Conservation (phyloP, 2,888 invertebrate species). For the Lepidochrysops patricia region DNA sequence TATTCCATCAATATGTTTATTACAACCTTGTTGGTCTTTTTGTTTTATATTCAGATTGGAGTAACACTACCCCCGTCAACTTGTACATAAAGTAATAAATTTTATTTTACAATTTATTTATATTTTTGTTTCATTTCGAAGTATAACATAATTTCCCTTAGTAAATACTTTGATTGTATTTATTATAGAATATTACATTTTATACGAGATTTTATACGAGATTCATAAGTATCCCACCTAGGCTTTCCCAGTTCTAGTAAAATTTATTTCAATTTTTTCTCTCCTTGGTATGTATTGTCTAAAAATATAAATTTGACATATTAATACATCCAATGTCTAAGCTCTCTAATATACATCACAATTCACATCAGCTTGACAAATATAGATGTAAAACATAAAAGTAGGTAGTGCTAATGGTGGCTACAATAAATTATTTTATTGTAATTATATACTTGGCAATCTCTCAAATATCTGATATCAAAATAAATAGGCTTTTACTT, state of each 20-base stretch:
- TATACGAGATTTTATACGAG: no score
- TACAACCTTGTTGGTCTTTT: conserved; percentile 3
- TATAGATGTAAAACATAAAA: no score
- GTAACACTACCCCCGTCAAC: conserved; percentile 54
- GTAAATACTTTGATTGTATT: conserved; percentile 5
- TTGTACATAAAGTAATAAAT: conserved; percentile 71
- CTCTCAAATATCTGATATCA: no score
- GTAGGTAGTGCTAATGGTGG: no score
- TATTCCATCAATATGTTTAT: conserved; percentile 1
- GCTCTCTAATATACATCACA: no score
- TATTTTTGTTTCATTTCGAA: conserved; percentile 41
- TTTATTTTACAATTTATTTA: conserved; percentile 60
- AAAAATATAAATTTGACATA: conserved; percentile 23
- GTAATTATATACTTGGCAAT: no score
- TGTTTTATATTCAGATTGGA: conserved; percentile 35
- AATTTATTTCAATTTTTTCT: conserved; percentile 79
- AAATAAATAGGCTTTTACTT: no score
- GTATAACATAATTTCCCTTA: conserved; percentile 6
- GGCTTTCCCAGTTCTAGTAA: conserved; percentile 65
- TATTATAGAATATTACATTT: conserved; percentile 12
- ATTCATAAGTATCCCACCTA: no score
- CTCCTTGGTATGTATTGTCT: conserved; percentile 79
- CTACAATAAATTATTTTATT: no score
- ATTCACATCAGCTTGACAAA: no score
- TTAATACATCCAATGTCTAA: no score